Evolutionary conservation across 2,888 invertebrate species (phyloP), one percentile per base, ranked within the genome.

Genomic region (Papilio demoleus): DNA sequence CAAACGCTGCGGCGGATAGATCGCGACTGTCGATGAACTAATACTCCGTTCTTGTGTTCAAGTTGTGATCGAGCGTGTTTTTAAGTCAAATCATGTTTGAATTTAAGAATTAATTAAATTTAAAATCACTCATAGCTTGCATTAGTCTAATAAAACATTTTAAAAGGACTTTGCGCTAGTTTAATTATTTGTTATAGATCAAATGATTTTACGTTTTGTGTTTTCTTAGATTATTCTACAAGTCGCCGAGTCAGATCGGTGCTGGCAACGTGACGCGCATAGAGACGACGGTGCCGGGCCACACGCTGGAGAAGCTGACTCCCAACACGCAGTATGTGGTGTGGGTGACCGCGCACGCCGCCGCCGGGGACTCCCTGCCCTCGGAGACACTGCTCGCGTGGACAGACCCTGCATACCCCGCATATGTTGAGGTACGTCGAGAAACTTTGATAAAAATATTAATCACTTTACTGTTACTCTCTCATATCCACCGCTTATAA

Each of bases 371-470:
- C 72, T 97, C 97, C 11, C 86, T 95, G 76, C 95, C 97, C 0
- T 97, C 97, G 0, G 97, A 97, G 86, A 97, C 96, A 0, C 84
- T 97, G 31, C 93, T 97, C 68, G 97, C 96, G 0, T 97, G 97
- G 97, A 97, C 97, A 6, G 97, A 97, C 85, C 97, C 97, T 0
- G 97, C 97, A 0, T 95, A 97, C 79, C 97, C 97, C 0, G 97
- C 97, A 0, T 96, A 96, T 87, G 97, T 97, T 19, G 97, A 97
- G 94, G 96, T 96, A 84, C 87, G 84, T 45, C 9, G 1, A 19
- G 2, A 31, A 50, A 50, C 12, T 22, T 22, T 56, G 34, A 65
- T n/a, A 11, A 12, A 36, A 36, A 11, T 11, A 36, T 9, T 36
- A 6, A 36, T 36, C 36, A 36, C 12, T n/a, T n/a, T n/a, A n/a